phyloP scores from a whole-genome alignment of 2,888 invertebrate species.

The Drosophila lutescens region DNA sequence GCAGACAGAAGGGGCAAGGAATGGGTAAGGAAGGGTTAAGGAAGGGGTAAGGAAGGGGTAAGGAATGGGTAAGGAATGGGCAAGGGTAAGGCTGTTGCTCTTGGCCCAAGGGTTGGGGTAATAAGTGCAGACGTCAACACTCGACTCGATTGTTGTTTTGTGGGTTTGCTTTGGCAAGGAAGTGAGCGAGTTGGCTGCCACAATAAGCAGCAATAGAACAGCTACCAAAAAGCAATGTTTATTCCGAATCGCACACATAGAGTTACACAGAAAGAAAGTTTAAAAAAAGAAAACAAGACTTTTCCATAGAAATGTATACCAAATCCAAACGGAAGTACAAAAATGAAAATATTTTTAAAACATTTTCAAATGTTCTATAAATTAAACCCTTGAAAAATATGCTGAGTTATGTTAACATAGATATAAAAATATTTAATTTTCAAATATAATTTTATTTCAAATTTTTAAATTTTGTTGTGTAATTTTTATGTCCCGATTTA shows the following conservation, averaged over 20 bases:
- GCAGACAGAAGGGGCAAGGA: slow-evolving; percentile 16
- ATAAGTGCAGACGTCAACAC: slow-evolving; percentile 74
- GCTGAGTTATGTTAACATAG: no score
- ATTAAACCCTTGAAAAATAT: no score
- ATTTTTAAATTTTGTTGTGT: no score
- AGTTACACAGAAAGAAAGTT: slow-evolving; percentile 11
- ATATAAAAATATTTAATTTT: no score
- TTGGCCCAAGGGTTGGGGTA: slow-evolving; percentile 3
- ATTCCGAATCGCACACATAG: slow-evolving; percentile 68
- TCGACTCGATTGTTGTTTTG: slow-evolving; percentile 25
- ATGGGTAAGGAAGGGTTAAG: no score
- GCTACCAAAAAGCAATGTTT: slow-evolving; percentile 74
- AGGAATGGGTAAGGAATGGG: background rate
- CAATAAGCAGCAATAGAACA: slow-evolving; percentile 61
- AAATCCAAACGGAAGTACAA: no score
- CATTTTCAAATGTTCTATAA: no score
- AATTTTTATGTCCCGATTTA: no score
- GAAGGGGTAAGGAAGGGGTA: background rate
- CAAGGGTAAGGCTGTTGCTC: no score
- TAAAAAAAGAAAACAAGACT: background rate
- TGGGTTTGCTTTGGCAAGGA: slow-evolving; percentile 32
- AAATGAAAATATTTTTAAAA: no score
- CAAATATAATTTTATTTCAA: no score
- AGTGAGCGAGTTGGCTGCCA: slow-evolving; percentile 38
- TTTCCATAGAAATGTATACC: background rate